Conservation (phyloP, 2,888 invertebrate genomes). For the Zaprionus obscuricornis region DNA sequence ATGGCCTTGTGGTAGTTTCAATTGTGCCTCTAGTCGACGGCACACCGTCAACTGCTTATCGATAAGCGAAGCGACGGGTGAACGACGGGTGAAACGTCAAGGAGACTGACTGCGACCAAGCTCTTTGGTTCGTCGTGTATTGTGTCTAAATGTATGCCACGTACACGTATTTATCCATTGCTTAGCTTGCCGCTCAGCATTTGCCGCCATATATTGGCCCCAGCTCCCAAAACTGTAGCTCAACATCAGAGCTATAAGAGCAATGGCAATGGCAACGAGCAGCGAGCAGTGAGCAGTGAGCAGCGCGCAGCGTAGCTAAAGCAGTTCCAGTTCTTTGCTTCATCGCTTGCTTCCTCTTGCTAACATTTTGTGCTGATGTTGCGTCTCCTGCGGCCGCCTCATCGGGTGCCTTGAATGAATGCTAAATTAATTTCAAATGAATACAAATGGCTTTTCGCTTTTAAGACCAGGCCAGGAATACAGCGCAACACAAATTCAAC, state of each 20-base stretch:
- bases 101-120: conserved; percentile 42
- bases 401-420: conserved; percentile 71
- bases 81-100: conserved; percentile 23
- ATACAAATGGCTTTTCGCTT: conserved; percentile 79
- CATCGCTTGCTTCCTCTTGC: too few relatives aligned
- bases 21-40: conserved; percentile 50
- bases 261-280: too few relatives aligned
- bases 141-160: conserved; percentile 72
- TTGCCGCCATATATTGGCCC: conserved; percentile 63
- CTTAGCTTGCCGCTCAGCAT: conserved; percentile 66
- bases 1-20: conserved; percentile 67
- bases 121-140: conserved; percentile 46
- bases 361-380: conserved; percentile 39
- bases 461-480: conserved; percentile 60
- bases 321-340: too few relatives aligned
- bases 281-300: too few relatives aligned
- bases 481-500: conserved; percentile 35
- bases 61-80: conserved; percentile 49
- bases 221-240: conserved; percentile 3
- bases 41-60: conserved; percentile 71
- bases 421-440: conserved; percentile 78
- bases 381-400: conserved; percentile 52
- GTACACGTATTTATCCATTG: conserved; percentile 78
- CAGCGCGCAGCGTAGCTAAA: too few relatives aligned
- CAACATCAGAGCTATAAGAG: too few relatives aligned